Evolutionary conservation across 1,140 invertebrate species (phyloP), one percentile per base, ranked within the genome.

Genomic region (Zaprionus kolodkinae): DNA sequence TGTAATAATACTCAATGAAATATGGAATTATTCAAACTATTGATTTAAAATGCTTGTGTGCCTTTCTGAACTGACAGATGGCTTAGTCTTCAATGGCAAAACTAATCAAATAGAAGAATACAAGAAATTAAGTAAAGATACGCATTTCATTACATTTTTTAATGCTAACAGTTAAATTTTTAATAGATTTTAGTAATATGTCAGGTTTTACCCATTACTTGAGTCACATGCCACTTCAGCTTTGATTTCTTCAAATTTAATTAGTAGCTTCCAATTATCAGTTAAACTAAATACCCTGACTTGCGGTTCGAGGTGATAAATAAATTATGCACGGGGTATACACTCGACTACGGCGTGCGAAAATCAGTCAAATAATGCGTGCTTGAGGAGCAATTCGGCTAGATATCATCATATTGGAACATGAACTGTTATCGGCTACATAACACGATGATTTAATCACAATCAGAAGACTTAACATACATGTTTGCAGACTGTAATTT

Each of bases 1-100:
- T 72, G 54, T n/a, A n/a, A n/a, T 25, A 33, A 60, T 54, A 63
- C 63, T 63, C 33, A 35, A 43, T 50, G 78, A 76, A 15, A 45
- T 65, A 66, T 79, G 79, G 65, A 75, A 75, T 36, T 45, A 45
- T 21, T 35, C 30, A 21, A 62, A 50, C 45, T 55, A 33, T 55
- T 13, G 52, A 55, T 33, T 15, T 7, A 33, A 30, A 13, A 6
- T 50, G 40, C 13, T 43, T 33, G 4, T 33, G 45, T n/a, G 5
- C 17, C 10, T 17, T 40, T 25, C 3, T 21, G 25, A 55, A 63
- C 13, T 33, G 17, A 30, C 27, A 65, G 52, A 56, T 55, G 63
- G n/a, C 27, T 10, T 35, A 48, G 43, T 25, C 21, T 40, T 17
- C 17, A 40, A 27, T 15, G 6, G 6, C 1, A 36, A 56, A 17